Evolutionary conservation across 2,888 invertebrate species (phyloP).

Genomic region (Argyra leucocephala): DNA sequence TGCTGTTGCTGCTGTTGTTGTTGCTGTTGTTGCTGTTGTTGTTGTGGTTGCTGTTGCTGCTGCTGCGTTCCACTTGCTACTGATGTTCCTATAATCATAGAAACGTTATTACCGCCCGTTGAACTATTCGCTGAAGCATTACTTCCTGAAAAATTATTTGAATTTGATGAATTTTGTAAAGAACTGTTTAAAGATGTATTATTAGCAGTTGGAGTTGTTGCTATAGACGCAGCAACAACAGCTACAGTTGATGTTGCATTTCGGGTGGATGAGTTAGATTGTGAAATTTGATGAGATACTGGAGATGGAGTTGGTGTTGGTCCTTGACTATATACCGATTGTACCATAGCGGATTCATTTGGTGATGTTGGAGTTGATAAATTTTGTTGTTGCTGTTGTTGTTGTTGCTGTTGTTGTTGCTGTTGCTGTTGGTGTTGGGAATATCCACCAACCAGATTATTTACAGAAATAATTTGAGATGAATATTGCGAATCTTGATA

Average conservation of each 20-base stretch:
- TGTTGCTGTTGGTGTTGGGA: conserved; percentile 27
- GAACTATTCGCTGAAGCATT: neutral
- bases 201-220: conserved; percentile 22
- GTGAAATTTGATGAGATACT: conserved; percentile 31
- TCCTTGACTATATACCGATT: conserved; percentile 46
- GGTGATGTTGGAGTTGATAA: conserved; percentile 50
- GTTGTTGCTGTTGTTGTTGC: neutral
- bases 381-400: conserved; percentile 36
- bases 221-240: conserved; percentile 23
- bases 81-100: neutral
- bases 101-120: neutral
- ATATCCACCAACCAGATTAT: conserved; percentile 47
- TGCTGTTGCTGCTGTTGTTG: conserved; percentile 21
- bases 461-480: conserved; percentile 43
- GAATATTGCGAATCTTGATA: conserved; percentile 35
- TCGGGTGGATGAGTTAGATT: neutral
- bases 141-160: neutral
- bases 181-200: neutral
- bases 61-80: neutral
- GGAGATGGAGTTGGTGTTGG: conserved; percentile 44
- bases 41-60: conserved; percentile 20
- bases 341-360: conserved; percentile 47
- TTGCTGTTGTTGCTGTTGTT: conserved; percentile 23
- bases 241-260: conserved; percentile 20
- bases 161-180: conserved; percentile 8